A percentile compares a stretch with the other conserved stretches of the same genome.
Evolutionary conservation across 2,113 vertebrate species (phyloP).

Genomic region (Nyctereutes procyonoides): DNA sequence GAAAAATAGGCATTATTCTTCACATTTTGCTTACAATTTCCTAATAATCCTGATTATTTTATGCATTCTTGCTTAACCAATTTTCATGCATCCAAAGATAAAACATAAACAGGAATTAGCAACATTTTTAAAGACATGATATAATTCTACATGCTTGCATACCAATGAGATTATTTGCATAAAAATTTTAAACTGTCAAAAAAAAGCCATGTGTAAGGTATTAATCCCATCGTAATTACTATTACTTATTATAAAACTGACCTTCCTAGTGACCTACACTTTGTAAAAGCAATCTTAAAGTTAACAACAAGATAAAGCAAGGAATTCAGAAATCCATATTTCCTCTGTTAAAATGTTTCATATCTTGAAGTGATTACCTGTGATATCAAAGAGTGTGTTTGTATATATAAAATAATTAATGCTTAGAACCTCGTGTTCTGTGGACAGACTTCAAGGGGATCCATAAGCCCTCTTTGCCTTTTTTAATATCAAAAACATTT

Average conservation of each 20-base stretch:
- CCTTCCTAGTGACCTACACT: not conserved
- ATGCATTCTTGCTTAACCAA: not conserved
- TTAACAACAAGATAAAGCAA: not conserved
- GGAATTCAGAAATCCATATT: not conserved
- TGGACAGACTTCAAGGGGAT: not conserved
- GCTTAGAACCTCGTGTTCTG: not conserved
- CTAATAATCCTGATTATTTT: not conserved
- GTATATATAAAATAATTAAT: not conserved
- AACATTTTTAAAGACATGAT: not conserved
- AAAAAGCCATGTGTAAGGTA: not conserved
- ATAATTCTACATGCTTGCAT: not conserved
- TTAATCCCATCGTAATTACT: not conserved
- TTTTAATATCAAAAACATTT: conserved; percentile 34
- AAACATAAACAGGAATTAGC: not conserved
- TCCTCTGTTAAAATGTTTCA: not conserved
- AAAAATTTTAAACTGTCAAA: not conserved
- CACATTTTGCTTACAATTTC: conserved; percentile 24
- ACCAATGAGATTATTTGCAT: not conserved
- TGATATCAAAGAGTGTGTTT: not conserved
- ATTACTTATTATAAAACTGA: not conserved
- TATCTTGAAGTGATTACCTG: not conserved
- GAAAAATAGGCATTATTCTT: not conserved
- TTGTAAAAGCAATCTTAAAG: not conserved
- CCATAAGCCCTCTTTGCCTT: not conserved
- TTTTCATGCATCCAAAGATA: not conserved